Percentiles rank a stretch among this genome's conserved stretches.
Conservation (phyloP, 2,113 vertebrate genomes). For the Austrofundulus limnaeus region DNA sequence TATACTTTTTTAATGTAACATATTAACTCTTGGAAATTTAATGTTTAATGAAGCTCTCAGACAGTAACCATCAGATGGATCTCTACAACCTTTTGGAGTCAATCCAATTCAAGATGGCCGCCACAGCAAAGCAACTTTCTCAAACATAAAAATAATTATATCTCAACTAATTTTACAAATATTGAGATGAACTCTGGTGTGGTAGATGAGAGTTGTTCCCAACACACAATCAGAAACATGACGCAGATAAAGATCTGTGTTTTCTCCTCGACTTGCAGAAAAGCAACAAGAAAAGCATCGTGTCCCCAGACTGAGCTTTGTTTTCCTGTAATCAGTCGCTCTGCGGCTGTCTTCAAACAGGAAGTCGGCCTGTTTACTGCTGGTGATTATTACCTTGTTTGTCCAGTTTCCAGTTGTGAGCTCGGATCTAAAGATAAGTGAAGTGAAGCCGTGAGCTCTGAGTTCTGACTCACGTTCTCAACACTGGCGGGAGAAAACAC, state of each 20-base stretch:
- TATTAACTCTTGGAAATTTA: too few relatives aligned
- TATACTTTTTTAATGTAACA: too few relatives aligned
- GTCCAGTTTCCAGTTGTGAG: conserved; percentile 26
- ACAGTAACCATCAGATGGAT: too few relatives aligned
- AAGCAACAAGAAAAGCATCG: neutral
- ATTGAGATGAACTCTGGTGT: too few relatives aligned
- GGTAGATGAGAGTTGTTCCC: too few relatives aligned
- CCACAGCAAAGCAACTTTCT: too few relatives aligned
- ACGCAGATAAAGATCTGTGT: neutral
- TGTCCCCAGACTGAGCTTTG: conserved; percentile 4
- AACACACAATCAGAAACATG: too few relatives aligned
- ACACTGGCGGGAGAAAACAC: neutral
- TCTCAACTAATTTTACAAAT: too few relatives aligned
- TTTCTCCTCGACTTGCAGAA: neutral
- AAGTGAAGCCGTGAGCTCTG: conserved; percentile 17
- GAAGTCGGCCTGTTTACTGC: conserved; percentile 51
- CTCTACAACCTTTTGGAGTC: too few relatives aligned
- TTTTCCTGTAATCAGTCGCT: conserved; percentile 20
- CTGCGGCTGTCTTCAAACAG: conserved; percentile 36
- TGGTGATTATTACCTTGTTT: conserved; percentile 56
- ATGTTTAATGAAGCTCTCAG: too few relatives aligned
- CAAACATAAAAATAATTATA: too few relatives aligned
- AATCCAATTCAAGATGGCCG: too few relatives aligned
- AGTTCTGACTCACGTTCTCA: conserved; percentile 4
- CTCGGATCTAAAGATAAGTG: conserved; percentile 31